Conservation (phyloP, 1,140 invertebrate species). For the Conopomorpha cramerella region DNA sequence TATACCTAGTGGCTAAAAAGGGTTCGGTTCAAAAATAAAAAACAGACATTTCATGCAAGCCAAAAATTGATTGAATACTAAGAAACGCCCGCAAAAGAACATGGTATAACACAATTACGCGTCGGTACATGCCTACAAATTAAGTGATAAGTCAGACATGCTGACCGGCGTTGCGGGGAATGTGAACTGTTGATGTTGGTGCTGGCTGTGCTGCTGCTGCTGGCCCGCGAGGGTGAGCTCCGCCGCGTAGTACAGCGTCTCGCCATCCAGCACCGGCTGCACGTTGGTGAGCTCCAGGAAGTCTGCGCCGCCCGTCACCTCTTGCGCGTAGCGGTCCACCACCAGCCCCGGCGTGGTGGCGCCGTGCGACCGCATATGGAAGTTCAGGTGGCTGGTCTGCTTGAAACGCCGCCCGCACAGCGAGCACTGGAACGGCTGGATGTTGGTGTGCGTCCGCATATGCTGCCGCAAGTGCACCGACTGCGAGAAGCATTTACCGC, state of each 20-base stretch:
- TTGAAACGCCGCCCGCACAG: conserved; percentile 62
- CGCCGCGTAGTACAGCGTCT: conserved; percentile 38
- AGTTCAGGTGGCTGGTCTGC: conserved; percentile 54
- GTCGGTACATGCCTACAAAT: too few species aligned
- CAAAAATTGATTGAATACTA: too few species aligned
- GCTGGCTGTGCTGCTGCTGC: conserved; percentile 3
- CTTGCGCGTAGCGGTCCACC: conserved; percentile 17
- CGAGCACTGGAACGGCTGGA: conserved; percentile 74
- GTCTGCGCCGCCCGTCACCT: conserved; percentile 13
- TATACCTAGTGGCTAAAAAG: too few species aligned
- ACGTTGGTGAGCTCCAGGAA: conserved; percentile 32
- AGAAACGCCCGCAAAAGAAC: too few species aligned
- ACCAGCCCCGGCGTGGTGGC: conserved; percentile 12
- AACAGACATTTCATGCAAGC: too few species aligned
- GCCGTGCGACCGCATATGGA: conserved; percentile 46
- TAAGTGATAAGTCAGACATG: neutral
- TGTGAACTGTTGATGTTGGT: neutral
- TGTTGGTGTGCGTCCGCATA: conserved; percentile 63
- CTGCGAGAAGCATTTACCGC: conserved; percentile 67
- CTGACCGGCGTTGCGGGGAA: neutral
- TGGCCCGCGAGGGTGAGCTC: conserved; percentile 15
- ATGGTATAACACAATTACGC: too few species aligned
- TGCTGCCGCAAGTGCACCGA: conserved; percentile 52
- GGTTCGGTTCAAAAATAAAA: too few species aligned
- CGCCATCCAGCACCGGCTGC: conserved; percentile 32